Conservation (phyloP, 2,113 vertebrate genomes). For the Proterorhinus semilunaris region DNA sequence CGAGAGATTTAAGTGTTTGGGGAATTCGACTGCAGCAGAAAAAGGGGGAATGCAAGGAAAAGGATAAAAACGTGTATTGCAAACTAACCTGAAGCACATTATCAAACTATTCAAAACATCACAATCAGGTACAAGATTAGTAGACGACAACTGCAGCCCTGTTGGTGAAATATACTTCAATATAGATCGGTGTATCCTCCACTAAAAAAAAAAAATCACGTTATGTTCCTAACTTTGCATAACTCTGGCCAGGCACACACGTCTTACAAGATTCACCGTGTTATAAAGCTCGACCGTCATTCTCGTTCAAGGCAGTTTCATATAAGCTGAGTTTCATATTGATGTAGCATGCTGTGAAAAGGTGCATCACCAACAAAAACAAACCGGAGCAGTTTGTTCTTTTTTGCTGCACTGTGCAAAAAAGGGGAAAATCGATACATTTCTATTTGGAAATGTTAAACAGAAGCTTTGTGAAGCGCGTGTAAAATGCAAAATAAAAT, state of each 20-base stretch:
- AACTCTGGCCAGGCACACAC: too few relatives aligned
- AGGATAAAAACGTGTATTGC: too few relatives aligned
- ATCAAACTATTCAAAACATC: too few relatives aligned
- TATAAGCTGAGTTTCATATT: slow-evolving; percentile 56
- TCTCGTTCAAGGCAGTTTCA: slow-evolving; percentile 39
- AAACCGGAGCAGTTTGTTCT: slow-evolving; percentile 2
- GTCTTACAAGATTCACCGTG: not conserved
- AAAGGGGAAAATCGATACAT: slow-evolving; percentile 2
- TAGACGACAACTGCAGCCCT: too few relatives aligned
- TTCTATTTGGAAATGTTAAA: not conserved
- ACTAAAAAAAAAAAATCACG: too few relatives aligned
- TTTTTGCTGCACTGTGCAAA: slow-evolving; percentile 12
- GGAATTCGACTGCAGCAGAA: not conserved
- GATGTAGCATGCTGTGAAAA: slow-evolving; percentile 65
- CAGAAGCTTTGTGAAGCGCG: slow-evolving; percentile 53
- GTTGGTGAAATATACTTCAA: too few relatives aligned
- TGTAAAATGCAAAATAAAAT: slow-evolving; percentile 46
- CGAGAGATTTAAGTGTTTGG: not conserved
- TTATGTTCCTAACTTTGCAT: too few relatives aligned
- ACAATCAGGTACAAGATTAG: too few relatives aligned
- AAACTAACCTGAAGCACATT: too few relatives aligned
- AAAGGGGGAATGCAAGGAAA: not conserved
- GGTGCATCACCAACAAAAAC: slow-evolving; percentile 2
- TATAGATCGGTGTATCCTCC: too few relatives aligned
- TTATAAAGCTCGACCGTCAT: slow-evolving; percentile 9